A percentile compares a stretch with the other conserved stretches of the same genome.
Evolutionary conservation across 92 coral and sea anemone species (phyloP).

Genomic region (Palythoa grandis): DNA sequence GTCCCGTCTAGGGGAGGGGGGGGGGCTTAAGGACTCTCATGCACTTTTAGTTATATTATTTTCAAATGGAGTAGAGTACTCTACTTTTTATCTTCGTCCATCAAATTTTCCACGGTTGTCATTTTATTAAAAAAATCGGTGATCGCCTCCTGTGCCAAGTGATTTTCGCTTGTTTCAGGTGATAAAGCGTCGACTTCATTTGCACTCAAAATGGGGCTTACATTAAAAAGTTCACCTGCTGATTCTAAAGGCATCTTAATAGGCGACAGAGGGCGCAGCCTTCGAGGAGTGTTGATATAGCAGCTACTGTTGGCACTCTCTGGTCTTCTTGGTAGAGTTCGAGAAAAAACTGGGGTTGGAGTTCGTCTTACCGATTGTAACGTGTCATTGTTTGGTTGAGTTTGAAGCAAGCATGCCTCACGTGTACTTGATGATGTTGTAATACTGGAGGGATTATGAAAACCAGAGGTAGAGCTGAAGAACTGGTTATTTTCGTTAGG

Average conservation of each 20-base stretch:
- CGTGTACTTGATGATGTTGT: background rate
- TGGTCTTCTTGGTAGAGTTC: background rate
- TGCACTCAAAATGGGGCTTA: background rate
- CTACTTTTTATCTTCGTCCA: too few species aligned
- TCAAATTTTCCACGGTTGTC: too few species aligned
- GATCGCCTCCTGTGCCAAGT: conserved; percentile 10
- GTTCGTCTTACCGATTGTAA: background rate
- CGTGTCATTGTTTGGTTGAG: background rate
- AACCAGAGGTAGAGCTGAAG: background rate
- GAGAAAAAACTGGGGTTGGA: conserved; percentile 25
- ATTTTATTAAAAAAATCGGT: background rate
- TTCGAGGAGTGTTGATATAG: background rate
- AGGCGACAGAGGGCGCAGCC: conserved; percentile 32
- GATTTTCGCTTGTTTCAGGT: background rate
- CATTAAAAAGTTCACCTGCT: background rate
- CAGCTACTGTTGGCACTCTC: background rate
- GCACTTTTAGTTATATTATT: too few species aligned
- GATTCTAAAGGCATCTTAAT: conserved; percentile 33
- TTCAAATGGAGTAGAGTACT: too few species aligned
- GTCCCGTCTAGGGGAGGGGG: too few species aligned
- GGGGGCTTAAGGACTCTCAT: too few species aligned
- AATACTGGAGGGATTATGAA: background rate
- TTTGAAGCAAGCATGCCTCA: background rate
- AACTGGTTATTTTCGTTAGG: background rate
- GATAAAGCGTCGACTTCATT: background rate